Percentiles rank a stretch among this genome's conserved stretches.
Conservation (phyloP, 1,140 invertebrate genomes). For the Brachionus calyciflorus region DNA sequence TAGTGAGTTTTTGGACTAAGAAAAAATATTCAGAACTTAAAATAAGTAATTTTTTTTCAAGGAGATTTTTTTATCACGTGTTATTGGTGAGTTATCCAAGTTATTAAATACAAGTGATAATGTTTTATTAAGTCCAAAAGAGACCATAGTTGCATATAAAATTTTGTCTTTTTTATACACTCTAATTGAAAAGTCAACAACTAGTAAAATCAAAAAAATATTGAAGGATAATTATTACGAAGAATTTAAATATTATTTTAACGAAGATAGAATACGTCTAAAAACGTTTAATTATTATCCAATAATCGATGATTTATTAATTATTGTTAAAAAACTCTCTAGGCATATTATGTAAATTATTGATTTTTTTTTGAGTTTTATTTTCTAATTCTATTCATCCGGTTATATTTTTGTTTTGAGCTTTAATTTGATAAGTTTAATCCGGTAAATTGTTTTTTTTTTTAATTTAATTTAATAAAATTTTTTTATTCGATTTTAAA, state of each 20-base stretch:
- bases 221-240: slow-evolving; percentile 11
- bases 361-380: no score
- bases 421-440: no score
- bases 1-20: slow-evolving; percentile 1
- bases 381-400: no score
- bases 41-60: slow-evolving; percentile 6
- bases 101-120: not conserved
- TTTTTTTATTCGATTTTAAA: no score
- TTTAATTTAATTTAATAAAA: no score
- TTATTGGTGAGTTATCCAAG: slow-evolving; percentile 1
- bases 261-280: slow-evolving; percentile 12
- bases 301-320: not conserved
- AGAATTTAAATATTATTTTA: slow-evolving; percentile 45
- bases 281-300: slow-evolving; percentile 10
- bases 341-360: not conserved
- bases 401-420: no score
- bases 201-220: not conserved
- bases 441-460: no score
- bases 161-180: not conserved
- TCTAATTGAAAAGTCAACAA: slow-evolving; percentile 27
- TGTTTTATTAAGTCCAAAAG: slow-evolving; percentile 3
- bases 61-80: not conserved
- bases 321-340: not conserved
- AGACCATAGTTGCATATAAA: slow-evolving; percentile 27
- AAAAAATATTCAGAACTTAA: not conserved